Percentiles rank a stretch among this genome's conserved stretches.
Conservation (phyloP, 2,113 vertebrate genomes). For the Grammomys dolichurus region DNA sequence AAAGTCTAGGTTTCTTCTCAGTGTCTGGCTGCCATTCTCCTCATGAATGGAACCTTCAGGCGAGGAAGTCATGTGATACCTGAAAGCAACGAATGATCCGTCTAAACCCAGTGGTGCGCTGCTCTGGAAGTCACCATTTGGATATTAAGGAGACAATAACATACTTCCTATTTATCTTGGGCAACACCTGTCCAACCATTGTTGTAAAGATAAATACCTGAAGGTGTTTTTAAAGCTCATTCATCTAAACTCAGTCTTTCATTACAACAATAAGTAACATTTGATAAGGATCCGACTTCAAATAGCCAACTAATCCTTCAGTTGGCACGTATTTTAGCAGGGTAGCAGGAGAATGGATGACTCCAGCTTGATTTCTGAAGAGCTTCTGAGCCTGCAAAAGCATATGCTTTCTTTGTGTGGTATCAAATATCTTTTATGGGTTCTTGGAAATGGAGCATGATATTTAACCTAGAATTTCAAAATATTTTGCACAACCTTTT, state of each 20-base stretch:
- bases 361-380: not conserved
- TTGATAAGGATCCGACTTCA: not conserved
- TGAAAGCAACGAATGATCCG: not conserved
- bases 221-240: not conserved
- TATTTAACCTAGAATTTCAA: not conserved
- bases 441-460: not conserved
- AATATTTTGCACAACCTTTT: not conserved
- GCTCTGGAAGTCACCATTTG: not conserved
- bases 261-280: not conserved
- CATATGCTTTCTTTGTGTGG: not conserved
- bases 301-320: not conserved
- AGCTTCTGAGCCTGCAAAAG: not conserved
- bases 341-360: too few species aligned
- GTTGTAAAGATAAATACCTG: not conserved
- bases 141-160: constrained; percentile 12
- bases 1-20: constrained; percentile 25
- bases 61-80: not conserved
- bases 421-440: not conserved
- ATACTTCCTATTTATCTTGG: not conserved
- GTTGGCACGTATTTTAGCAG: not conserved
- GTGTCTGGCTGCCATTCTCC: constrained; percentile 24
- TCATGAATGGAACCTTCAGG: not conserved
- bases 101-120: not conserved
- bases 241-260: not conserved
- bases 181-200: not conserved